A percentile compares a stretch with the other conserved stretches of the same genome.
Conservation (phyloP, 2,113 vertebrate genomes). For the Tor tambroides region DNA sequence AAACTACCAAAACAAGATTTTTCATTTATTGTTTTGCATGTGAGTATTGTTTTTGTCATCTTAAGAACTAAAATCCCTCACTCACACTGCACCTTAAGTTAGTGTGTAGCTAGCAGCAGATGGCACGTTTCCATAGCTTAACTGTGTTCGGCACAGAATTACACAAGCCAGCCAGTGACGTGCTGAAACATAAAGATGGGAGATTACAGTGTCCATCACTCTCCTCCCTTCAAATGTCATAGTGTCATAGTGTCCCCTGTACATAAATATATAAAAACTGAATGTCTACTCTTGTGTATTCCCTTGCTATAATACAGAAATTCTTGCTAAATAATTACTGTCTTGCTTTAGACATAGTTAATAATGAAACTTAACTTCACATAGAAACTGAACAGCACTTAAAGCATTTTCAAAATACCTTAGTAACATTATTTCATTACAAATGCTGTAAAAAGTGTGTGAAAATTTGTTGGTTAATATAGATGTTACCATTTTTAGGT, state of each 20-base stretch:
- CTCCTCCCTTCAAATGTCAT: no score
- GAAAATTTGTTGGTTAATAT: not conserved
- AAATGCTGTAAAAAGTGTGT: not conserved
- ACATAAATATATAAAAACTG: not conserved
- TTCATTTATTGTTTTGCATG: no score
- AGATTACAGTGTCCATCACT: slow-evolving; percentile 32
- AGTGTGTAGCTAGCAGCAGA: slow-evolving; percentile 1
- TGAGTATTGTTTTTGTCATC: not conserved
- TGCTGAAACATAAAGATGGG: not conserved
- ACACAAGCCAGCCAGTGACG: slow-evolving; percentile 16
- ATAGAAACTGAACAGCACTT: no score
- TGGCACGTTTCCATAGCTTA: slow-evolving; percentile 24
- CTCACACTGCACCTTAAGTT: not conserved
- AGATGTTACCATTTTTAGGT: no score
- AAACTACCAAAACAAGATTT: not conserved
- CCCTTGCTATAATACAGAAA: not conserved
- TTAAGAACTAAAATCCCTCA: not conserved
- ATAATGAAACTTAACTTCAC: no score
- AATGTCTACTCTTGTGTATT: no score
- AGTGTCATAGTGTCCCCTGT: not conserved
- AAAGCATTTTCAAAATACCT: no score
- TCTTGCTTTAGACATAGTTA: not conserved
- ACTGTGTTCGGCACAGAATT: not conserved
- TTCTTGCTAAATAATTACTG: not conserved
- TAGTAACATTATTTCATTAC: not conserved